Base-by-base conservation (phyloP, 2,797 vertebrate species). In the Ispidina picta region DNA sequence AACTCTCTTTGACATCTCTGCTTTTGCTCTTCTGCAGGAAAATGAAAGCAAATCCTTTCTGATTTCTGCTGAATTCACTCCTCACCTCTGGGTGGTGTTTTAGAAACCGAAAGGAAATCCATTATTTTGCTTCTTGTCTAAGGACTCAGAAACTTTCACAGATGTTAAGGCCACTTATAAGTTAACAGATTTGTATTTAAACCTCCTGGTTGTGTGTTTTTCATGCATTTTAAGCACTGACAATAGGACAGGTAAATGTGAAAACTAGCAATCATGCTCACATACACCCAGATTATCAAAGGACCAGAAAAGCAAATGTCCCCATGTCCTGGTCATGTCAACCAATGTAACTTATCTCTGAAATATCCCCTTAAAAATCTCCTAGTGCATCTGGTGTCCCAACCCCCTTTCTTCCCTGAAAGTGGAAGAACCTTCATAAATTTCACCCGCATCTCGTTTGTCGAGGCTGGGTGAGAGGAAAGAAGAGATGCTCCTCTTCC, bases 81-180 rank as follows among this genome's bases (percentile, higher is more conserved):
- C 87, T 93, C 88, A 93, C 92, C 94, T 94, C 88, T 86, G 86
- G 83, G 77, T 86, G 81, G 69, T 92, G 87, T 70, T 92, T 69
- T 41, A 82, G 81, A 94, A 95, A 90, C 89, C 81, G 83, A 90
- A 93, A 92, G 69, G 51, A 78, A 77, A 80, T 85, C 93, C 69
- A 43, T 62, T 89, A 43, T 86, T 83, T 70, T 82, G 55, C 87
- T 72, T 77, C 90, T 72, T 86, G 66, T 90, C 83, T 93, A 83
- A 93, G 87, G 81, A 83, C 74, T 76, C 8, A 7, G 73, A 88
- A 77, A 76, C 39, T 70, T 72, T 84, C 88, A 59, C n/a, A 81
- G 81, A 88, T 68, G 77, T 86, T 94, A 93, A 84, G 46, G 70
- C 83, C 95, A 90, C 78, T 91, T 88, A 62, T 44, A 91, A 94